phyloP scores from a whole-genome alignment of 2,888 invertebrate genomes.

The Synergus japonicus region DNA sequence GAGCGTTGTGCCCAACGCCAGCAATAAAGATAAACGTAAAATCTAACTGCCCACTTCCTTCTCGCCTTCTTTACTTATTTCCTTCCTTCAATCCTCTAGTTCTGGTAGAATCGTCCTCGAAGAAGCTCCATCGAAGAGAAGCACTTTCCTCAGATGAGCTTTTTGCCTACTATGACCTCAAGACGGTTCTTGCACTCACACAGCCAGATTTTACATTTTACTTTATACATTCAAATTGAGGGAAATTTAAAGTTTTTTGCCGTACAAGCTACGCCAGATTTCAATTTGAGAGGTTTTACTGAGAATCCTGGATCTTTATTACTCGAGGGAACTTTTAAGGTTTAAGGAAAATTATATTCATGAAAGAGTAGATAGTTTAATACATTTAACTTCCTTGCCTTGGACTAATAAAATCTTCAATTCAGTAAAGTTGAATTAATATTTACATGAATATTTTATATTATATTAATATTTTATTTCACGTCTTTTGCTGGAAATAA shows the following conservation, averaged over 20 bases:
- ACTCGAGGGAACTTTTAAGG: too few species aligned
- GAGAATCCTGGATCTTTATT: too few species aligned
- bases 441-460: too few species aligned
- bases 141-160: slow-evolving; percentile 56
- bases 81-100: slow-evolving; percentile 45
- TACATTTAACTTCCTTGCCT: too few species aligned
- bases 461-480: too few species aligned
- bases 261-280: not conserved
- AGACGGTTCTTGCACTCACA: too few species aligned
- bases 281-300: too few species aligned
- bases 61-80: slow-evolving; percentile 45
- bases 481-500: too few species aligned
- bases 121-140: slow-evolving; percentile 45
- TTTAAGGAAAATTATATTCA: too few species aligned
- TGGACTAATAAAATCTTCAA: too few species aligned
- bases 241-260: not conserved
- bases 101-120: slow-evolving; percentile 50
- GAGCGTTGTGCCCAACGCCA: slow-evolving; percentile 50
- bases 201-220: not conserved
- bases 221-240: not conserved
- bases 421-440: too few species aligned
- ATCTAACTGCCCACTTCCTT: slow-evolving; percentile 64
- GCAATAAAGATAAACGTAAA: slow-evolving; percentile 72
- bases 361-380: too few species aligned
- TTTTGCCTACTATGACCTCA: not conserved